Conservation (phyloP, 2,888 invertebrate genomes). For the Temnothorax unifasciatus region DNA sequence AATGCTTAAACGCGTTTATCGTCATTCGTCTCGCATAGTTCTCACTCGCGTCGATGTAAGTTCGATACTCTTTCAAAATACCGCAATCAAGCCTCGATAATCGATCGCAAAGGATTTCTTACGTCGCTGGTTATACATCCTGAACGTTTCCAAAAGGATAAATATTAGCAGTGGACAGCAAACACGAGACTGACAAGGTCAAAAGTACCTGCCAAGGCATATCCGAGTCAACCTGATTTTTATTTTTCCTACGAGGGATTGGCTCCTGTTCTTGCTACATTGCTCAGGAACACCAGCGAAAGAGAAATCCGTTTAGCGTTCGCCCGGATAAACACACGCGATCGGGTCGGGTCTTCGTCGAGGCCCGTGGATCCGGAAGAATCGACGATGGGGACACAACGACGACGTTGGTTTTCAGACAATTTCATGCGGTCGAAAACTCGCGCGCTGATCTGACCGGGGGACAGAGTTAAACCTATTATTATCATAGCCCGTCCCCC, state of each 20-base stretch:
- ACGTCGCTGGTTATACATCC: neutral
- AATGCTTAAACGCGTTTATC: neutral
- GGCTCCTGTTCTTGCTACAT: slow-evolving; percentile 74
- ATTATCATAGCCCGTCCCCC: slow-evolving; percentile 82
- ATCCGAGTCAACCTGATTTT: slow-evolving; percentile 72
- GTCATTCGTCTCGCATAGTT: neutral
- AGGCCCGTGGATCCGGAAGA: slow-evolving; percentile 70
- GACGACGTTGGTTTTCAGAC: slow-evolving; percentile 78
- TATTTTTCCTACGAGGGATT: slow-evolving; percentile 65
- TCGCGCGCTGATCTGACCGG: slow-evolving; percentile 64
- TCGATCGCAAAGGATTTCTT: neutral
- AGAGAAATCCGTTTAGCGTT: slow-evolving; percentile 70
- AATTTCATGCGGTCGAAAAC: slow-evolving; percentile 81
- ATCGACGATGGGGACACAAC: slow-evolving; percentile 64
- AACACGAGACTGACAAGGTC: neutral
- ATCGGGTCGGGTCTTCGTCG: slow-evolving; percentile 50
- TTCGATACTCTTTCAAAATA: neutral
- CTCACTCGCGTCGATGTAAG: neutral
- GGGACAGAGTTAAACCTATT: slow-evolving; percentile 83
- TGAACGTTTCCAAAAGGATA: neutral
- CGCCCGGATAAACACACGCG: slow-evolving; percentile 63
- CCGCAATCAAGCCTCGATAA: neutral
- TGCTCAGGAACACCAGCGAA: slow-evolving; percentile 68
- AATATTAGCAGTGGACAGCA: neutral
- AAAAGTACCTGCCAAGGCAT: slow-evolving; percentile 60